Evolutionary conservation across 2,797 vertebrate species (phyloP).

Genomic region (Amblyopsis hoosieri): DNA sequence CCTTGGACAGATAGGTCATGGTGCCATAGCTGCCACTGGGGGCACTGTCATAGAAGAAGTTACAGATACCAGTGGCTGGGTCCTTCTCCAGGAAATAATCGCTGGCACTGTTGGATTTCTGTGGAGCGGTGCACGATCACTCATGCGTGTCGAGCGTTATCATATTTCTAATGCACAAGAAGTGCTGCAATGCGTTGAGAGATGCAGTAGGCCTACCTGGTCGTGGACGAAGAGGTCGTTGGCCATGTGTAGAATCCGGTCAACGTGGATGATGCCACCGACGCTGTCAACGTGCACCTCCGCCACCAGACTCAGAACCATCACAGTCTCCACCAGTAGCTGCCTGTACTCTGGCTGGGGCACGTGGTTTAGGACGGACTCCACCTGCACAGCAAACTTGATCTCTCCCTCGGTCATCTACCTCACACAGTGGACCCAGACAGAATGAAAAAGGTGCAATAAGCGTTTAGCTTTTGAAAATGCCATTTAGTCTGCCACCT

Average conservation of each 20-base stretch:
- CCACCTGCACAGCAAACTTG: constrained; percentile 97
- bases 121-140: constrained; percentile 19
- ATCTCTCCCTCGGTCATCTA: constrained; percentile 97
- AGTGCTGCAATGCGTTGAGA: too few species aligned
- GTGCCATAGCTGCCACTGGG: constrained; percentile 95
- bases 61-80: constrained; percentile 90
- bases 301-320: constrained; percentile 89
- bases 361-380: constrained; percentile 94
- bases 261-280: constrained; percentile 90
- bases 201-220: constrained; percentile 78
- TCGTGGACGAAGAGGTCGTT: constrained; percentile 93
- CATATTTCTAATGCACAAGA: background rate
- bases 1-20: constrained; percentile 97
- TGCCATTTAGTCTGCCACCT: too few species aligned
- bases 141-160: background rate
- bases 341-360: constrained; percentile 97
- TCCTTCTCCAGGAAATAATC: constrained; percentile 92
- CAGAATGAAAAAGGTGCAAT: too few species aligned
- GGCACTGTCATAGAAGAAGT: constrained; percentile 96
- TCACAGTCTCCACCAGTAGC: constrained; percentile 92
- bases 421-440: background rate
- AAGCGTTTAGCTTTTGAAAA: too few species aligned
- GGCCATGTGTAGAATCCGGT: constrained; percentile 90
- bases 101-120: constrained; percentile 85
- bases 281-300: constrained; percentile 90